phyloP scores from a whole-genome alignment of 2,888 invertebrate species.

The Amphipyra tragopoginis region DNA sequence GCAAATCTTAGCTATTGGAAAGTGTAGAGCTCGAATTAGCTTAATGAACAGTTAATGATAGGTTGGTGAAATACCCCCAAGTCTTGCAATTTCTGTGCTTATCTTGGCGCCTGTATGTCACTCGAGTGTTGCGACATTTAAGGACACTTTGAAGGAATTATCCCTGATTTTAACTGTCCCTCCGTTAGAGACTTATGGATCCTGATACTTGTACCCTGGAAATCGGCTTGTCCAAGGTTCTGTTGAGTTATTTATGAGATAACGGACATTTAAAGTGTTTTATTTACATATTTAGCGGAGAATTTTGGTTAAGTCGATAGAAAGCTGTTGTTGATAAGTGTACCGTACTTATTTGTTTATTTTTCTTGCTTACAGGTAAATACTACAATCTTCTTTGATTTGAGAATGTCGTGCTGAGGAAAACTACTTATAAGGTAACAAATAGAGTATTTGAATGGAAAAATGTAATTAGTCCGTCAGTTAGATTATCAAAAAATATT shows the following conservation, averaged over 20 bases:
- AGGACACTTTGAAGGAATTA: constrained; percentile 20
- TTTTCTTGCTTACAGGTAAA: constrained; percentile 50
- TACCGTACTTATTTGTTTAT: constrained; percentile 24
- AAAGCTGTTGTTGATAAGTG: constrained; percentile 17
- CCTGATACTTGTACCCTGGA: constrained; percentile 6
- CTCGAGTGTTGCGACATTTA: constrained; percentile 3
- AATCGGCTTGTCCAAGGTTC: constrained; percentile 34
- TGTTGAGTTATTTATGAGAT: constrained; percentile 45
- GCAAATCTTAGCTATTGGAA: no score
- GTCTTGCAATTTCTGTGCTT: not conserved
- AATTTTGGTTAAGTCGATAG: constrained; percentile 23
- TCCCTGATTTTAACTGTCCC: constrained; percentile 23
- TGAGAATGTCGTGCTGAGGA: not conserved
- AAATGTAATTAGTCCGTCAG: no score
- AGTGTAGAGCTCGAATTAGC: no score
- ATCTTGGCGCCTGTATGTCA: constrained; percentile 1
- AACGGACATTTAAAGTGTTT: constrained; percentile 20
- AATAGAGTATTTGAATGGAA: no score
- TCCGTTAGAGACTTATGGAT: constrained; percentile 7
- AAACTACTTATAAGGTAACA: no score
- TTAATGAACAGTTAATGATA: no score
- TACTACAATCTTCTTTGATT: not conserved
- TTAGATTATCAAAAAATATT: no score
- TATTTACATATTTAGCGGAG: constrained; percentile 15
- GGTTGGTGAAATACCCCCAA: no score